Evolutionary conservation across 2,888 invertebrate species (phyloP).

Genomic region (Drosophila multiciliata): DNA sequence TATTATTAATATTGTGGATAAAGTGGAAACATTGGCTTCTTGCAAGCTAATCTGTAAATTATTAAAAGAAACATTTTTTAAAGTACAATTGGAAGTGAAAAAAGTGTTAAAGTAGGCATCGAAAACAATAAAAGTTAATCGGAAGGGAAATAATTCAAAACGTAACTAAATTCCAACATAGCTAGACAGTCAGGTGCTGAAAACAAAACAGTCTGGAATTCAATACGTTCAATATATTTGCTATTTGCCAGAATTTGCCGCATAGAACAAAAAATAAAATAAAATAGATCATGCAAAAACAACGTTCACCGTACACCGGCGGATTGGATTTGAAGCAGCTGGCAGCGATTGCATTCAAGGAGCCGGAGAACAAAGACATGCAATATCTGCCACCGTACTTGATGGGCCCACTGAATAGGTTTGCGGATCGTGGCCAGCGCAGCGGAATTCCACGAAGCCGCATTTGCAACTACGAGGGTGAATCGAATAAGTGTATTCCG

Average conservation of each 20-base stretch:
- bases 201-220: slow-evolving; percentile 20
- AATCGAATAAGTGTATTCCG: slow-evolving; percentile 15
- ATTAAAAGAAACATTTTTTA: background rate
- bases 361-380: slow-evolving; percentile 31
- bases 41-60: background rate
- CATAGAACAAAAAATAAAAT: background rate
- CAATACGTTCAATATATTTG: background rate
- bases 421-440: slow-evolving; percentile 23
- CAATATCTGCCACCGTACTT: slow-evolving; percentile 36
- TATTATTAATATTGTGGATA: background rate
- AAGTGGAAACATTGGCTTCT: background rate
- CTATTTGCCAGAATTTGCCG: background rate
- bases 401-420: background rate
- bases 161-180: slow-evolving; percentile 52
- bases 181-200: slow-evolving; percentile 14
- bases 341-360: slow-evolving; percentile 17
- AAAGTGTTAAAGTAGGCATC: slow-evolving; percentile 16
- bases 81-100: no score
- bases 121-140: slow-evolving; percentile 2
- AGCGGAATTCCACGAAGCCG: slow-evolving; percentile 34
- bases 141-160: slow-evolving; percentile 17
- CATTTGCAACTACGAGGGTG: slow-evolving; percentile 75
- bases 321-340: slow-evolving; percentile 42
- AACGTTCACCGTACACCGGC: slow-evolving; percentile 61
- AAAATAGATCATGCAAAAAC: slow-evolving; percentile 57